Evolutionary conservation across 2,888 invertebrate species (phyloP), one percentile per base, ranked within the genome.

Genomic region (Drosophila demipolita): DNA sequence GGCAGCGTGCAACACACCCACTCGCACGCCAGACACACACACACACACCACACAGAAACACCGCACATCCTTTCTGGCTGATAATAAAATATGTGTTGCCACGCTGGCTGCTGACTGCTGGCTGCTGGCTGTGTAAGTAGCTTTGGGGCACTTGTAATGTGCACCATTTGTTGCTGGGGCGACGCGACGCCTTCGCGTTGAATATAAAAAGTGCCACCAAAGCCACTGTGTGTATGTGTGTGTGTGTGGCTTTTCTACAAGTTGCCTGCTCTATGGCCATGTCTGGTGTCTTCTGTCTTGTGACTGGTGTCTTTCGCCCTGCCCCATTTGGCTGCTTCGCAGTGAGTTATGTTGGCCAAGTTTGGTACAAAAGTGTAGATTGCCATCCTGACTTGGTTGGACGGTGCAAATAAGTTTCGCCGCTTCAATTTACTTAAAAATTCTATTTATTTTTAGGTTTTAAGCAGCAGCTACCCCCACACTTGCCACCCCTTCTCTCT

Each of bases 321-420:
- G 11, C 12, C 17, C 3, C 42, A 53, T 20, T 50, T 66, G 53
- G 38, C 60, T 62, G 40, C 53, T 65, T 55, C 52, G 54, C 33
- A 54, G 76, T 87, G 88, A 86, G 77, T 86, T 89, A 86, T 86
- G 78, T 83, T 78, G 80, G 75, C 82, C 90, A 82, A 87, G 88
- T 87, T 57, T 87, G 54, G 72, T 72, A 85, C 73, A 78, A 75
- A 88, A 88, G 80, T 87, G 84, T 80, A 75, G 80, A 76, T 66
- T 74, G 78, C 78, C 78, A 38, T 12, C n/a, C 57, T 64, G 78
- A 48, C 69, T 66, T 52, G 57, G 60, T 63, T 70, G 53, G 65
- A 65, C 63, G 49, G 67, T 50, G 61, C 81, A 81, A 88, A 81
- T 87, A 82, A 82, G 68, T 80, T 80, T 77, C 60, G 61, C 79